Evolutionary conservation across 1,140 invertebrate species (phyloP).

Genomic region (Parapsyche elsis): DNA sequence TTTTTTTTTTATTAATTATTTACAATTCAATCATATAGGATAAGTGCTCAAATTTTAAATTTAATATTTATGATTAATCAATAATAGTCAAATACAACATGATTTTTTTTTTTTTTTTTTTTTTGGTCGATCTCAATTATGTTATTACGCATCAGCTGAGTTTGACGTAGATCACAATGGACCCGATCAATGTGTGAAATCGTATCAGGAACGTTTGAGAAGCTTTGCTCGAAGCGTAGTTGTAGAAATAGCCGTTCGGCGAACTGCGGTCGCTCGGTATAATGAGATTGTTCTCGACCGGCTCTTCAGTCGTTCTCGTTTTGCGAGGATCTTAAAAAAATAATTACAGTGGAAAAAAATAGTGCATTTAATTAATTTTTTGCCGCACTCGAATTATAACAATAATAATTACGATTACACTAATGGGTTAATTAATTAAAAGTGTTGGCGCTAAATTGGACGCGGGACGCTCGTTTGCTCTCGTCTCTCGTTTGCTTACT

Average conservation of each 20-base stretch:
- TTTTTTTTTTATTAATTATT: too few species aligned
- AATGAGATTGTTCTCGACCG: slow-evolving; percentile 50
- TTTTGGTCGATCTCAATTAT: neutral
- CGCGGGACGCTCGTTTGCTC: too few species aligned
- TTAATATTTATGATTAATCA: neutral
- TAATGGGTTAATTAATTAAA: too few species aligned
- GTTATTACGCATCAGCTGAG: neutral
- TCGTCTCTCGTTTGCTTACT: too few species aligned
- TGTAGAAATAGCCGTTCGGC: slow-evolving; percentile 49
- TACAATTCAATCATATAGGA: neutral
- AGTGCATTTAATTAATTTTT: too few species aligned
- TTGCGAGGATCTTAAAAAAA: slow-evolving; percentile 38
- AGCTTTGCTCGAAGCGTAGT: slow-evolving; percentile 37
- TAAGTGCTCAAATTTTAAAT: neutral
- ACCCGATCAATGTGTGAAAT: slow-evolving; percentile 1
- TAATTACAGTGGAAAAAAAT: too few species aligned
- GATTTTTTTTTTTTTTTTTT: neutral
- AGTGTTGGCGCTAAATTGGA: too few species aligned
- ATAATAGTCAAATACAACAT: neutral
- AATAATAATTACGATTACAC: too few species aligned
- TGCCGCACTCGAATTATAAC: too few species aligned
- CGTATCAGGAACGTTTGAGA: slow-evolving; percentile 6
- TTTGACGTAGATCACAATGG: neutral
- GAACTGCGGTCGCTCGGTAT: slow-evolving; percentile 51
- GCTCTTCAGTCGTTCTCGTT: slow-evolving; percentile 32